Evolutionary conservation across 2,113 vertebrate species (phyloP), one percentile per base, ranked within the genome.

Genomic region (Chunga burmeisteri): DNA sequence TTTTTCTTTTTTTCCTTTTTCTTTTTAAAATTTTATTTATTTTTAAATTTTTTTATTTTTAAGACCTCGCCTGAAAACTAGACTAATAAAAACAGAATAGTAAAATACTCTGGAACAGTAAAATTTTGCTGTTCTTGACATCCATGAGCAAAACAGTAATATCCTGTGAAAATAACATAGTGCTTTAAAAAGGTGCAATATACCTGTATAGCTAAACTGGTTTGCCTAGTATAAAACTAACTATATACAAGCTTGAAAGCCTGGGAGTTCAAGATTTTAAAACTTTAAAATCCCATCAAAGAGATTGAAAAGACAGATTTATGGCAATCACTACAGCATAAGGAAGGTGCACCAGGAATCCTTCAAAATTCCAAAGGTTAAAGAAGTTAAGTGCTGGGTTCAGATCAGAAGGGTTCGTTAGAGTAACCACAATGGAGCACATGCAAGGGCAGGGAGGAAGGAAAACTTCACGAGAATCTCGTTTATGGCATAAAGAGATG

Each of bases 291-390:
- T 97, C 96, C 98, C 97, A 97, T 97, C 98, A 98, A 98, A 98
- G 97, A 98, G 98, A 97, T 97, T 97, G 94, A 96, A 98, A 97
- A 98, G 97, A 97, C 89, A 96, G 97, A 98, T 96, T 97, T 97
- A 98, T 96, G 97, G 97, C 98, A 98, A 98, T 98, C 98, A 98
- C 98, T 98, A 98, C 97, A 98, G 98, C 97, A 97, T 98, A 98
- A 98, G 97, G 98, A 98, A 98, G 98, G 98, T 98, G 98, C 98
- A 98, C 98, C 98, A 98, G 97, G 97, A 98, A 97, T 98, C 98
- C 98, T 98, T 98, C 98, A 96, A 97, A 97, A 97, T 98, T 97
- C 98, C 97, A 98, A 98, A 97, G 97, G 98, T 95, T 94, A 97
- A 96, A 97, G 97, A 98, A 97, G 96, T 97, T 97, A 98, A 98